phyloP scores from a whole-genome alignment of 2,797 vertebrate genomes.

The Garrulus glandarius region DNA sequence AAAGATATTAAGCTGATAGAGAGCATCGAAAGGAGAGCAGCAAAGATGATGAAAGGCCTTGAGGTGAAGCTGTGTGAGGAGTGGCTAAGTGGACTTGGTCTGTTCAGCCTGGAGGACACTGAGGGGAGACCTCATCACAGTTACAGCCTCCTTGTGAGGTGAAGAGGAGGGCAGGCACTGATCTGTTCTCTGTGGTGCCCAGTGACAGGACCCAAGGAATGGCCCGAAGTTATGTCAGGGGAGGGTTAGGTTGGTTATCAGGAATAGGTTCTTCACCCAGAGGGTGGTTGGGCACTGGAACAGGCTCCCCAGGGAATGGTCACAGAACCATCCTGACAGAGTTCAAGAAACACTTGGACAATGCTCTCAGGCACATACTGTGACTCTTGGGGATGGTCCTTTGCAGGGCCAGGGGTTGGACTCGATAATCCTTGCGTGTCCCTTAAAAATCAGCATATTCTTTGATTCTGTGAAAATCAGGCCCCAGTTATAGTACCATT shows the following conservation, averaged over 20 bases:
- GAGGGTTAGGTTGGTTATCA: background rate
- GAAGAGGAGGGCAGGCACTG: background rate
- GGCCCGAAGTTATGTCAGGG: background rate
- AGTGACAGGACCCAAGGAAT: background rate
- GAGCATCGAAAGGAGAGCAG: background rate
- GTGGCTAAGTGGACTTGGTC: background rate
- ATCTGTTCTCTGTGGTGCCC: background rate
- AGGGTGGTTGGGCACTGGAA: background rate
- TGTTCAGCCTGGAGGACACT: background rate
- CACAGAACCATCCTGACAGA: background rate
- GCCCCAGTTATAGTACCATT: background rate
- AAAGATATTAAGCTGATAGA: background rate
- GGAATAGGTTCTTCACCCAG: background rate
- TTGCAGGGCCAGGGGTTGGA: background rate
- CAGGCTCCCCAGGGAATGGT: background rate
- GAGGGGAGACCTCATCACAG: background rate
- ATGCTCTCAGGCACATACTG: background rate
- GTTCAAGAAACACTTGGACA: background rate
- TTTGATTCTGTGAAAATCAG: background rate
- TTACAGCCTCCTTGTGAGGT: background rate
- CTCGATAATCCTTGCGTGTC: fast-evolving
- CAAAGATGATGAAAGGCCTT: background rate
- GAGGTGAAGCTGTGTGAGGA: background rate
- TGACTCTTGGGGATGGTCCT: background rate
- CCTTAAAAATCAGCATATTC: background rate